A percentile compares a stretch with the other conserved stretches of the same genome.
These are phyloP conservation scores for Corydoras maculifer DNA, from an alignment of 2,113 vertebrate genomes.

Conservation along the genomic window DNA sequence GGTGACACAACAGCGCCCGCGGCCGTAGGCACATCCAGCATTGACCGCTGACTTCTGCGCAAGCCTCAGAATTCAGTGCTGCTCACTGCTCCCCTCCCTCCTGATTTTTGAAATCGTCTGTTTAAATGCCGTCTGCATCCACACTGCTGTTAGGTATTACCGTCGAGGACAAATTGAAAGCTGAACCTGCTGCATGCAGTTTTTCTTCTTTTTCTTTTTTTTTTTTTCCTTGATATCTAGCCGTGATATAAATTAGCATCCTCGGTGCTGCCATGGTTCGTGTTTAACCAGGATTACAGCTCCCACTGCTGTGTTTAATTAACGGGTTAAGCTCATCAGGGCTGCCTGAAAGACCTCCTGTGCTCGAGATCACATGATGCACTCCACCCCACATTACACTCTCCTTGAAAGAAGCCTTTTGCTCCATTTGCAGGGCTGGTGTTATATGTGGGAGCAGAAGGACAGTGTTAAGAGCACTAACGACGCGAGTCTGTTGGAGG, in stretches of 20 bases:
- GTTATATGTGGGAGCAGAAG: neutral
- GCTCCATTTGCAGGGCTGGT: slow-evolving; percentile 47
- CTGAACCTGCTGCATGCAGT: slow-evolving; percentile 21
- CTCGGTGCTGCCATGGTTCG: neutral
- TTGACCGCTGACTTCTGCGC: slow-evolving; percentile 65
- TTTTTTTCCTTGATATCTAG: slow-evolving; percentile 6
- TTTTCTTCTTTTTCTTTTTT: neutral
- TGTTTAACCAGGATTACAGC: slow-evolving; percentile 57
- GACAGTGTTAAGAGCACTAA: slow-evolving; percentile 40
- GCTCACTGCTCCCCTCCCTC: slow-evolving; percentile 39
- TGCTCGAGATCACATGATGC: slow-evolving; percentile 47
- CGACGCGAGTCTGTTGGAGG: slow-evolving; percentile 15
- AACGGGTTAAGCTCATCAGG: slow-evolving; percentile 61
- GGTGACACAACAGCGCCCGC: slow-evolving; percentile 68
- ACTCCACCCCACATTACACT: slow-evolving; percentile 42
- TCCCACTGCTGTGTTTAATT: slow-evolving; percentile 62
- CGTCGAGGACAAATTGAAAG: neutral
- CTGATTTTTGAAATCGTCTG: slow-evolving; percentile 51
- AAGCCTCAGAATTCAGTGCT: slow-evolving; percentile 61
- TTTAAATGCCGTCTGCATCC: slow-evolving; percentile 3
- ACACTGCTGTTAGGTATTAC: neutral
- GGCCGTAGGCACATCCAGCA: slow-evolving; percentile 62
- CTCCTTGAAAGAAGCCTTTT: slow-evolving; percentile 46
- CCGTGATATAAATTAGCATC: slow-evolving; percentile 38
- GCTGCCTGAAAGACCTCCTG: slow-evolving; percentile 38